Evolutionary conservation across 2,113 vertebrate genomes (phyloP), one percentile per base, ranked within the genome.

Genomic region (Probosciger aterrimus): DNA sequence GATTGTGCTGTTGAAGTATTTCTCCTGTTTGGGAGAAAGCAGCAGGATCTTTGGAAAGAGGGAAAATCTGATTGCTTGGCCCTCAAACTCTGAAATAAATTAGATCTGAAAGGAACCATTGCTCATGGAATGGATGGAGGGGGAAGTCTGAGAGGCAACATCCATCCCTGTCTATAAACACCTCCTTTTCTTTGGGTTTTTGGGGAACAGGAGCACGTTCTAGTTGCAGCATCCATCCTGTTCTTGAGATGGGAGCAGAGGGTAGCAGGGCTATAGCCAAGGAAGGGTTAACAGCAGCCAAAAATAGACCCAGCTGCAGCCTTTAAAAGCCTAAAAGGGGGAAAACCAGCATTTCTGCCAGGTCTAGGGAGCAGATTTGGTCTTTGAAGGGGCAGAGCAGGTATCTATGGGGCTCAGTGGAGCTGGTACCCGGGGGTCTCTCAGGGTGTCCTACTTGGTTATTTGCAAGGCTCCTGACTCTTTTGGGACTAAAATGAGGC

Each of bases 301-400:
- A 33, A 76, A 60, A 23, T 33, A 22, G 16, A 27, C 20, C 20
- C 28, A 24, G 7, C 44, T 53, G 33, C 62, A 53, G 62, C n/a
- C 19, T 86, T 13, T 27, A 27, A 52, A 62, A 74, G 30, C 39
- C 27, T 12, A 13, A 53, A 68, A 4, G 1, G 7, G 5, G 7
- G 1, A 2, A 47, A 30, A 6, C 6, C 3, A 7, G 4, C 3
- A 5, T 9, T 78, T 44, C 46, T 68, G 27, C 16, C 20, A 31
- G 30, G 14, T 27, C 24, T 22, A 69, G 39, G 52, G 46, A 47
- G 17, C n/a, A 53, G 30, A 23, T 31, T 47, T 86, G 52, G 9
- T 46, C n/a, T 79, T 73, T 3, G 12, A 10, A 31, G 41, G 55
- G 9, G 25, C 47, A 65, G 37, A 50, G 28, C 4, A 12, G 55